A percentile compares a stretch with the other conserved stretches of the same genome.
Evolutionary conservation across 2,113 vertebrate species (phyloP).

Genomic region (Centrocercus urophasianus): DNA sequence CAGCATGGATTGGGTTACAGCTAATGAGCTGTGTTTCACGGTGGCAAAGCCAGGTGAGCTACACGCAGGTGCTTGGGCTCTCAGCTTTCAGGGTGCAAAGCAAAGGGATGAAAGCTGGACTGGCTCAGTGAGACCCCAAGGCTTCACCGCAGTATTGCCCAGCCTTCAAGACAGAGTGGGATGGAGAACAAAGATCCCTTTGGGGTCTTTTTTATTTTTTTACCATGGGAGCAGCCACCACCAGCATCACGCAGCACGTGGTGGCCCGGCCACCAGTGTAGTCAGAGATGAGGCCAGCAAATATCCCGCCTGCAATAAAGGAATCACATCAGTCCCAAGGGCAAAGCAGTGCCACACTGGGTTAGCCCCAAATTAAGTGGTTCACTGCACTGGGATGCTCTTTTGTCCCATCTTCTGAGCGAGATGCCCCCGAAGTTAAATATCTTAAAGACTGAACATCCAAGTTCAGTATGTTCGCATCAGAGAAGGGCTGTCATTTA

Average conservation of each 20-base stretch:
- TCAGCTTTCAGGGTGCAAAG: neutral
- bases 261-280: conserved; percentile 89
- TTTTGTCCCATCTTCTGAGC: neutral
- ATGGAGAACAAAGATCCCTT: neutral
- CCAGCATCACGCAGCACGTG: conserved; percentile 92
- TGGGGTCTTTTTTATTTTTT: neutral
- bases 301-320: conserved; percentile 85
- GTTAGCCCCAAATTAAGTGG: accelerated
- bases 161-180: neutral
- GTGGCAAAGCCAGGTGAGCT: neutral
- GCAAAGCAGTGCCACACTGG: accelerated
- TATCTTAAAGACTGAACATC: neutral
- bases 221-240: conserved; percentile 92
- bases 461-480: neutral
- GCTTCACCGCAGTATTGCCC: neutral
- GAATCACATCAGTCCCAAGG: neutral
- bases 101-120: neutral
- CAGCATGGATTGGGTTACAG: conserved; percentile 1
- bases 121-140: accelerated
- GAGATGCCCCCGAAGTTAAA: neutral
- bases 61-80: neutral
- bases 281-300: conserved; percentile 91
- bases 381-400: accelerated
- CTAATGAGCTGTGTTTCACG: neutral
- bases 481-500: neutral